Evolutionary conservation across 2,113 vertebrate species (phyloP).

Genomic region (Notothenia coriiceps): DNA sequence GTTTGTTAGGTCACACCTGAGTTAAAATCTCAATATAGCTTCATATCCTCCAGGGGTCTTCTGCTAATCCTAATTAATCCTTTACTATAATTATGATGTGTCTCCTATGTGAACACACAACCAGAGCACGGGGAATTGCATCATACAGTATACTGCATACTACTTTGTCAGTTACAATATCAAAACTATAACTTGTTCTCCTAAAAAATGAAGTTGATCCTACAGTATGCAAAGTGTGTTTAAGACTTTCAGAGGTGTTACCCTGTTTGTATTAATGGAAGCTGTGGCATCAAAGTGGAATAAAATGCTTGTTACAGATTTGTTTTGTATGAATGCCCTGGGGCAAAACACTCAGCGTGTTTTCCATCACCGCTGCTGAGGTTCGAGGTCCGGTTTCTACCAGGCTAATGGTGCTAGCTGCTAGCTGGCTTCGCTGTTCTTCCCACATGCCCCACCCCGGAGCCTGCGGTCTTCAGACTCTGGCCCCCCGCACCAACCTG

Average conservation of each 20-base stretch:
- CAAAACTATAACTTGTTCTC: neutral
- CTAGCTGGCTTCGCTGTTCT: too few relatives aligned
- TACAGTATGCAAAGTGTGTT: too few relatives aligned
- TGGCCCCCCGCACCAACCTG: too few relatives aligned
- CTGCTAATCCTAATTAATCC: slow-evolving; percentile 72
- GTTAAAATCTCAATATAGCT: slow-evolving; percentile 32
- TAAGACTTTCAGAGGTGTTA: neutral
- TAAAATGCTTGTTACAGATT: too few relatives aligned
- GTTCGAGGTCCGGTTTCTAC: too few relatives aligned
- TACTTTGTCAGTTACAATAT: slow-evolving; percentile 13
- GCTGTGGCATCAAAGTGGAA: too few relatives aligned
- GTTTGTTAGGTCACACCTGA: neutral
- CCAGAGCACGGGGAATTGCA: slow-evolving; percentile 29
- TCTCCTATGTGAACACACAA: slow-evolving; percentile 32
- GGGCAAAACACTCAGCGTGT: neutral
- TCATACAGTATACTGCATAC: neutral
- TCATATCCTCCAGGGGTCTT: slow-evolving; percentile 28
- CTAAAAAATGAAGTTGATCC: too few relatives aligned
- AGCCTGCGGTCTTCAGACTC: too few relatives aligned
- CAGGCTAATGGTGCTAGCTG: too few relatives aligned
- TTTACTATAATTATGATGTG: slow-evolving; percentile 55
- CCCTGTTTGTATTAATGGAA: neutral
- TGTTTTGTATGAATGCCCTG: neutral
- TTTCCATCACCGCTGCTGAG: too few relatives aligned
- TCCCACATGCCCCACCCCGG: too few relatives aligned